Conservation (phyloP, 2,797 vertebrate genomes). For the Danio choprae region DNA sequence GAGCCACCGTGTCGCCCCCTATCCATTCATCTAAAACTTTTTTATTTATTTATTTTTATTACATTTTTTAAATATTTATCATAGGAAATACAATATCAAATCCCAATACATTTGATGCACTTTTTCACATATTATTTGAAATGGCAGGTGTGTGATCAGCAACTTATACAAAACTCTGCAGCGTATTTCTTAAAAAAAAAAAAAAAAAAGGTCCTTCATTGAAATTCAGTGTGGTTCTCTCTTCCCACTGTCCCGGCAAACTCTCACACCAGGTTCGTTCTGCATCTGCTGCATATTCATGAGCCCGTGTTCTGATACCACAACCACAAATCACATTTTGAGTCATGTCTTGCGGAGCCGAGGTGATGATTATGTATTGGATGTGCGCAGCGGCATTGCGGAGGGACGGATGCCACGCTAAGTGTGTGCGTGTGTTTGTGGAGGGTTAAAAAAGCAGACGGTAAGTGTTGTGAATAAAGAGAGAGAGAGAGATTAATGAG, state of each 20-base stretch:
- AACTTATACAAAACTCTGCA: slow-evolving; percentile 12
- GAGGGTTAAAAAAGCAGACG: slow-evolving; percentile 46
- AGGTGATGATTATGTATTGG: slow-evolving; percentile 27
- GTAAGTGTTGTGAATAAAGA: slow-evolving; percentile 52
- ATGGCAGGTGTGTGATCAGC: not conserved
- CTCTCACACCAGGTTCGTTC: slow-evolving; percentile 35
- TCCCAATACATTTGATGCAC: too few species aligned
- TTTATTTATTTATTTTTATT: too few species aligned
- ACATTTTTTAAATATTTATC: too few species aligned
- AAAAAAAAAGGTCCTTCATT: not conserved
- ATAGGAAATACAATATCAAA: too few species aligned
- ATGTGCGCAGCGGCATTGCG: not conserved
- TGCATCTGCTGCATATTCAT: slow-evolving; percentile 51
- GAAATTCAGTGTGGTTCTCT: slow-evolving; percentile 29
- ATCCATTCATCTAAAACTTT: too few species aligned
- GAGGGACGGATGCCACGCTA: slow-evolving; percentile 26
- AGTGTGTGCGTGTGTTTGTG: slow-evolving; percentile 15
- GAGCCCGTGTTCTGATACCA: slow-evolving; percentile 31
- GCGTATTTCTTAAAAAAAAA: not conserved
- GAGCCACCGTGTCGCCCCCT: too few species aligned
- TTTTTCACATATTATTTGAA: too few species aligned
- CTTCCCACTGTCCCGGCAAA: slow-evolving; percentile 42
- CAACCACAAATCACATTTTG: slow-evolving; percentile 39
- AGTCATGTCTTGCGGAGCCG: slow-evolving; percentile 33
- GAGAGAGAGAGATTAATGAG: slow-evolving; percentile 48